Percentiles rank a stretch among this genome's conserved stretches.
These are phyloP conservation scores for Pogonophryne albipinna DNA, from an alignment of 2,797 vertebrate species.

Conservation along the genomic window DNA sequence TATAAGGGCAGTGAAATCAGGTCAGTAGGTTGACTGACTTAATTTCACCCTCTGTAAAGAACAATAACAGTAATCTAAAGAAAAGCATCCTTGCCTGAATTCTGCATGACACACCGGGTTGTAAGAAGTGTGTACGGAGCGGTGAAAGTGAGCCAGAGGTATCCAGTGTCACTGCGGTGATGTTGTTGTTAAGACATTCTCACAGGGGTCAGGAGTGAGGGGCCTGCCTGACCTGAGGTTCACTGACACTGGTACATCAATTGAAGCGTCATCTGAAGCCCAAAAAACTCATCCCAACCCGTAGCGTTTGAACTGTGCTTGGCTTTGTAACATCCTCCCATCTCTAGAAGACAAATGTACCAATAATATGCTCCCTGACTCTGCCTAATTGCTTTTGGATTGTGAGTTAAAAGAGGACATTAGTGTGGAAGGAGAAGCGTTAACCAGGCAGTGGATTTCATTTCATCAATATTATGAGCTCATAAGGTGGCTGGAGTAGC, in stretches of 20 bases:
- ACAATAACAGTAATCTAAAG: constrained; percentile 23
- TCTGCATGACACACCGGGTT: constrained; percentile 26
- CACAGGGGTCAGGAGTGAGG: constrained; percentile 24
- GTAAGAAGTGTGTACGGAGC: constrained; percentile 33
- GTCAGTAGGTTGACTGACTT: constrained; percentile 24
- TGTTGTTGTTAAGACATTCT: constrained; percentile 30
- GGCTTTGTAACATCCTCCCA: background rate
- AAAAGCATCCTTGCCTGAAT: constrained; percentile 8
- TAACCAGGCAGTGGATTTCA: constrained; percentile 50
- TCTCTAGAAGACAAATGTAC: constrained; percentile 6
- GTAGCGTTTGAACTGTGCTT: background rate
- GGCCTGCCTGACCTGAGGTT: constrained; percentile 33
- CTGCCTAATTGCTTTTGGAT: constrained; percentile 28
- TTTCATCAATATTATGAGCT: constrained; percentile 63
- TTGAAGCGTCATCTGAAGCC: constrained; percentile 6
- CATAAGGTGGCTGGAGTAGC: constrained; percentile 47
- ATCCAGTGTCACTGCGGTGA: constrained; percentile 42
- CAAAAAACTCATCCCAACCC: background rate
- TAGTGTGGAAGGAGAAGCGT: constrained; percentile 42
- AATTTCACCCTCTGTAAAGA: constrained; percentile 33
- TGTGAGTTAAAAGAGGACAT: constrained; percentile 40
- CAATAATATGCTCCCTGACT: constrained; percentile 17
- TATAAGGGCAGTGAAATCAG: constrained; percentile 4
- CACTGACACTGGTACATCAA: constrained; percentile 24
- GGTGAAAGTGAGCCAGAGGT: constrained; percentile 39